A percentile compares a stretch with the other conserved stretches of the same genome.
These are phyloP conservation scores for Seira ritae DNA, from an alignment of 2,888 invertebrate species.

Conservation along the genomic window DNA sequence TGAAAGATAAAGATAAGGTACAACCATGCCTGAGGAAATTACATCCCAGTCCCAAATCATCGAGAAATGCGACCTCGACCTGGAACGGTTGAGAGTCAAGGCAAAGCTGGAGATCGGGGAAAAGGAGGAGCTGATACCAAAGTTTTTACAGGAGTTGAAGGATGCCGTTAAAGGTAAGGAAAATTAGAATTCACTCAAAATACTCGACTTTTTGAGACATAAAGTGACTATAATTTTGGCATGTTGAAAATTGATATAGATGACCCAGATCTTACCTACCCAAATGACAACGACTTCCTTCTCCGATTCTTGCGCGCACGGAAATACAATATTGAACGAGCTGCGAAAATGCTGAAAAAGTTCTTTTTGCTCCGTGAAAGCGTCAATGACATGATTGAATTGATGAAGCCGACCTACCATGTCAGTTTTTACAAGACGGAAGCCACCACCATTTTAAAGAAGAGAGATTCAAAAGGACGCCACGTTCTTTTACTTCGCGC, in stretches of 20 bases:
- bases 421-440: conserved; percentile 39
- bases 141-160: conserved; percentile 48
- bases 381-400: conserved; percentile 47
- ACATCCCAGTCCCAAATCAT: conserved; percentile 30
- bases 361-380: conserved; percentile 37
- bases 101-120: conserved; percentile 67
- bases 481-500: conserved; percentile 72
- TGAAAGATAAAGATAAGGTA: too few relatives aligned
- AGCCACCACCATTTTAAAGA: conserved; percentile 51
- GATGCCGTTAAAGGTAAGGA: conserved; percentile 64
- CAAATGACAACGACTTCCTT: conserved; percentile 63
- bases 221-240: too few relatives aligned
- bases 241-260: too few relatives aligned
- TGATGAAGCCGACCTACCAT: conserved; percentile 38
- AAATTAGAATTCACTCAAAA: too few relatives aligned
- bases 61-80: conserved; percentile 42
- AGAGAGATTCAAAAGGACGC: conserved; percentile 72
- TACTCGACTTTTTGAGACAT: too few relatives aligned
- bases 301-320: conserved; percentile 65
- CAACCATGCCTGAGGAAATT: neutral
- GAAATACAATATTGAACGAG: conserved; percentile 66
- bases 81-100: conserved; percentile 58
- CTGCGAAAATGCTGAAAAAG: conserved; percentile 66
- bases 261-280: conserved; percentile 50
- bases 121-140: conserved; percentile 57